Evolutionary conservation across 2,888 invertebrate genomes (phyloP), one percentile per base, ranked within the genome.

Genomic region (Oxytorus armatus): DNA sequence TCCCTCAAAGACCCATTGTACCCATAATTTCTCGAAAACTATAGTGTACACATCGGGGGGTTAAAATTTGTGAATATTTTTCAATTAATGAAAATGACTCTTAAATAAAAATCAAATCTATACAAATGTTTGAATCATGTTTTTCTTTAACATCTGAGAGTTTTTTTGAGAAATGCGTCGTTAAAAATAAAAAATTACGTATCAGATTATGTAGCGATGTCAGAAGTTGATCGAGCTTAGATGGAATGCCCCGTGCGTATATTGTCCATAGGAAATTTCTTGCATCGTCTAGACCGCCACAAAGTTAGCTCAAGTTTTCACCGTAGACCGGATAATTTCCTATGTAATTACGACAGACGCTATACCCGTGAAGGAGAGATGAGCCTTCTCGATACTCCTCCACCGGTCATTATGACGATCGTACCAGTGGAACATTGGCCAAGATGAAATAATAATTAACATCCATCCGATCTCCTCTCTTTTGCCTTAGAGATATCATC

Each of bases 301-400:
- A n/a, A n/a, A 21, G 29, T 47, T 61, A n/a, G n/a, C 66, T 51
- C 16, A 39, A 36, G 68, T 61, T 61, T 61, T 61, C 25, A 39
- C 33, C 23, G 51, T 23, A 29, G 55, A 74, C 68, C 66, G 55
- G 68, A 8, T 42, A 42, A 73, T 80, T 77, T 80, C 73, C 72
- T 77, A 73, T 73, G 68, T 57, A 77, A 80, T 80, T 77, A 80
- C 53, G 42, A 23, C 21, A 11, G 36, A 47, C n/a, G 29, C 18
- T 21, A 33, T 29, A 70, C 53, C 73, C 76, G 73, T 51, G 55
- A 73, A 68, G 42, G 21, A 21, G n/a, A 69, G 76, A 72, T 66
- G 72, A 61, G 59, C 42, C 72, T 55, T 39, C 57, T 55, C 42
- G 68, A 55, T 77, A 21, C 42, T 25, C 11, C 29, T 21, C 44